Conservation (phyloP, 2,113 vertebrate genomes). For the human (Homo sapiens) region DNA sequence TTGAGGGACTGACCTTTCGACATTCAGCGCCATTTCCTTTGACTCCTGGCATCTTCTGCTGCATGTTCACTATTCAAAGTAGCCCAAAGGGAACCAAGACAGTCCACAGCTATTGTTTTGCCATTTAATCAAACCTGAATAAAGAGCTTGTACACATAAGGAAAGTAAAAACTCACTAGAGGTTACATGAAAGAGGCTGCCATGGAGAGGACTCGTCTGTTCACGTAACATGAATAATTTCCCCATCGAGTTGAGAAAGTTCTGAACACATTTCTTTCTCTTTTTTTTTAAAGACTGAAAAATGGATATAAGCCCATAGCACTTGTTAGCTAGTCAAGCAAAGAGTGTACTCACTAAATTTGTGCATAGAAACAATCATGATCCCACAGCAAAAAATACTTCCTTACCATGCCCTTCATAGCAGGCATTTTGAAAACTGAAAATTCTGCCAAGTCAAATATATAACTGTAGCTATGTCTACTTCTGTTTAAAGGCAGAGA, state of each 20-base stretch:
- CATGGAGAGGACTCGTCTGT: neutral
- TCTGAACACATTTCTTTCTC: neutral
- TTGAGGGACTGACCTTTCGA: conserved; percentile 40
- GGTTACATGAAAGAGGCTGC: neutral
- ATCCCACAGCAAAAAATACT: neutral
- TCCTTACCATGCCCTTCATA: neutral
- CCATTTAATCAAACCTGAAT: conserved; percentile 51
- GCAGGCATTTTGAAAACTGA: neutral
- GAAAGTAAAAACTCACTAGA: neutral
- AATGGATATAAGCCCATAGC: neutral
- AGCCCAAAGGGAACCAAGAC: conserved; percentile 52
- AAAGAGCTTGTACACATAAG: neutral
- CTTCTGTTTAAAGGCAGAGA: neutral
- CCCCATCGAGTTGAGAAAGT: neutral
- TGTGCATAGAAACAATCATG: neutral
- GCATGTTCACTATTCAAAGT: conserved; percentile 28
- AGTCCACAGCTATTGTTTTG: conserved; percentile 28
- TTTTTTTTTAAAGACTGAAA: neutral
- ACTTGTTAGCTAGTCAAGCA: neutral
- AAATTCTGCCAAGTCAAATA: neutral
- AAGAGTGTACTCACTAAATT: neutral
- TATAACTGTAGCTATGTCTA: neutral
- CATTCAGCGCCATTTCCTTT: neutral
- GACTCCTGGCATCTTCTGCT: neutral
- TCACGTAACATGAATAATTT: neutral